phyloP scores from a whole-genome alignment of 2,113 vertebrate genomes.

The Mobula birostris region DNA sequence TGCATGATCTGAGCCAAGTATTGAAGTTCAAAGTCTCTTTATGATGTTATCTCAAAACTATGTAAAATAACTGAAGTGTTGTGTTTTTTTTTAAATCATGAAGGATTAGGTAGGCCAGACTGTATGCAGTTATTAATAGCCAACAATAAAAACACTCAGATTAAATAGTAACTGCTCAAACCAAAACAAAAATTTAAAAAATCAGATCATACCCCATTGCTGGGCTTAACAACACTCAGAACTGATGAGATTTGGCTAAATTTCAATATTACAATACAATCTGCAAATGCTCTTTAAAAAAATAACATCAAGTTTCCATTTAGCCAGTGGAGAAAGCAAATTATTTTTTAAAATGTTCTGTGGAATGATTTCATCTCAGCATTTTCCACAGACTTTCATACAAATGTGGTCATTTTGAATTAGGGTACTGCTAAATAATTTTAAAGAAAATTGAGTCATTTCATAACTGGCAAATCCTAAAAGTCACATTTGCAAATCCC shows the following conservation, averaged over 20 bases:
- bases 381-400: neutral
- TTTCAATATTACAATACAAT: neutral
- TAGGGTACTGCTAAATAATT: neutral
- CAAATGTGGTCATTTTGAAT: neutral
- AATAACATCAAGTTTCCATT: neutral
- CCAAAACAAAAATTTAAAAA: neutral
- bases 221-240: neutral
- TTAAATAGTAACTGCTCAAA: neutral
- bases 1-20: neutral
- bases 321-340: neutral
- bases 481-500: neutral
- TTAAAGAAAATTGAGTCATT: neutral
- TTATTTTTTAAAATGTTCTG: neutral
- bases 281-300: neutral
- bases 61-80: neutral
- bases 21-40: neutral
- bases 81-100: neutral
- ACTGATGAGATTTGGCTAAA: neutral
- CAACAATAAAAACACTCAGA: neutral
- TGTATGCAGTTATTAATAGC: neutral
- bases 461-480: neutral
- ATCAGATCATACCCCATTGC: neutral
- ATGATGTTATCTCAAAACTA: neutral
- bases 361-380: neutral
- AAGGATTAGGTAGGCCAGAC: neutral